Base-by-base conservation (phyloP, 1,140 invertebrate species). In the Drosophila ercepeae region DNA sequence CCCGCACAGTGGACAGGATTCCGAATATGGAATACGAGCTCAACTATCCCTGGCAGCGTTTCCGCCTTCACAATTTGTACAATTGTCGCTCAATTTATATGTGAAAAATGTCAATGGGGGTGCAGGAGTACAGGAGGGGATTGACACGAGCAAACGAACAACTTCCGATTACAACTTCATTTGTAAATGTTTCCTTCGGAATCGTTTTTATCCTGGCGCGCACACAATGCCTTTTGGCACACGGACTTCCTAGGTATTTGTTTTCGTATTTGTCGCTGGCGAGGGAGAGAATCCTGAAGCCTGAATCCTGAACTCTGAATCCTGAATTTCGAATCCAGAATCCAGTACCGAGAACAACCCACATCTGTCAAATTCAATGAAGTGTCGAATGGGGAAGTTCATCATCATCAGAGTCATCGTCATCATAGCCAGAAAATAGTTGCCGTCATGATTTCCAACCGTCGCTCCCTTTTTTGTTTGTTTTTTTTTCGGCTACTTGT, bases 161-260 rank as follows among this genome's bases (percentile, higher is more conserved):
- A 90, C 89, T 90, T 90, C 89, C 89, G 89, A 90, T 90, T 90
- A 90, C 89, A 90, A 90, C 89, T 90, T 90, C 81, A 90, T 90
- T 90, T 89, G 89, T 88, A 88, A 89, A 89, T 90, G 78, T 78
- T 90, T 89, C 74, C 81, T 84, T 84, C 82, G 82, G 29, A 88
- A 88, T 70, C 69, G 82, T 86, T 65, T 74, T 74, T 64, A 73
- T 65, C 48, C 81, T 72, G 58, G 54, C 67, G 48, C 64, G 49
- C 36, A 74, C 75, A 83, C 59, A 82, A 81, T 76, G 77, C 69
- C 49, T 46, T 52, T 53, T 63, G 72, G 68, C 70, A 79, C 75
- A 78, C 71, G 71, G 39, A 18, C 16, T 14, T 16, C 14, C n/a
- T 16, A 7, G 13, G 13, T 39, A 14, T 39, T 39, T 39, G 36